These are phyloP conservation scores for Misgurnus mizolepis DNA, from an alignment of 2,113 vertebrate genomes.

Conservation along the genomic window DNA sequence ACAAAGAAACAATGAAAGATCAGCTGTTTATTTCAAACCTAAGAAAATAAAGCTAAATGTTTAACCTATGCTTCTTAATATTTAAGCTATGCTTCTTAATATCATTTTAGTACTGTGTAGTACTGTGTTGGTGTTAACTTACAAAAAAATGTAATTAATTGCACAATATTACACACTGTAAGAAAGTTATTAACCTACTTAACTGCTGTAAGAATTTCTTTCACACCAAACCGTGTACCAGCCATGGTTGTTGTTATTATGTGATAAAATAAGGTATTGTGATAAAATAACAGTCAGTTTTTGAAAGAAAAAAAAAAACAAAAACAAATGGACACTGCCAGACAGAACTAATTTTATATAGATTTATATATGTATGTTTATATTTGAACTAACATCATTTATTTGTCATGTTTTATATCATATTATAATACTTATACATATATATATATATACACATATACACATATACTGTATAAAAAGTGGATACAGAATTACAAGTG, in stretches of 20 bases:
- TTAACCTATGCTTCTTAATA: background rate
- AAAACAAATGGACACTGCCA: constrained; percentile 1
- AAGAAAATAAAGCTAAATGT: background rate
- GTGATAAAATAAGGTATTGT: background rate
- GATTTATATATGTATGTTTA: background rate
- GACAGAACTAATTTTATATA: background rate
- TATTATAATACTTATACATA: background rate
- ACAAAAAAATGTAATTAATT: background rate
- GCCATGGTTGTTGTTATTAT: constrained; percentile 20
- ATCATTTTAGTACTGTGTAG: background rate
- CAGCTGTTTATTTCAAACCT: too few species aligned
- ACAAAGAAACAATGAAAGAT: background rate
- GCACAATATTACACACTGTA: background rate
- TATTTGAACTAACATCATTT: background rate
- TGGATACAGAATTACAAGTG: background rate
- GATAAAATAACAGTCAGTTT: background rate
- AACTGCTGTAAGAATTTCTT: background rate
- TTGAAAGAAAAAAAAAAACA: background rate
- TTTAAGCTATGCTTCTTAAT: background rate
- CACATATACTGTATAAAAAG: background rate
- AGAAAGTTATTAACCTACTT: background rate
- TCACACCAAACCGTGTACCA: constrained; percentile 31
- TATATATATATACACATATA: background rate
- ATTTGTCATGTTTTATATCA: background rate
- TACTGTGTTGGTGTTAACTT: background rate